Percentiles rank a stretch among this genome's conserved stretches.
These are phyloP conservation scores for Nycteola revayana DNA, from an alignment of 2,888 invertebrate species.

Conservation along the genomic window DNA sequence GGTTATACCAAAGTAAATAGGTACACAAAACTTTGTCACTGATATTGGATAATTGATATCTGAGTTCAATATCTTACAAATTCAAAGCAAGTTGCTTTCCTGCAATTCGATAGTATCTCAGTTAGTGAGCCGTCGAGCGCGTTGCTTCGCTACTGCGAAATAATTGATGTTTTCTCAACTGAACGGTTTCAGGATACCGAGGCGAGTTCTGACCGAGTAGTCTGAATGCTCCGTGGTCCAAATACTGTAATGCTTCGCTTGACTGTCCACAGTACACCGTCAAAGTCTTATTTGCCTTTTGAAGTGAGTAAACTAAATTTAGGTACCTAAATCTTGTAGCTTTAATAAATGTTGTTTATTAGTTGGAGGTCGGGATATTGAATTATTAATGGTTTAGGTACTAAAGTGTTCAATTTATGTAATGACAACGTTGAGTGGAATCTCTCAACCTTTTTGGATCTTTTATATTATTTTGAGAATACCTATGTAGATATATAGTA, in stretches of 20 bases:
- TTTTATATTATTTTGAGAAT: too few relatives aligned
- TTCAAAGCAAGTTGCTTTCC: constrained; percentile 42
- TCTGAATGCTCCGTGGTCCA: constrained; percentile 14
- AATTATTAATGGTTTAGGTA: too few relatives aligned
- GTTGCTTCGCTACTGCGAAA: constrained; percentile 40
- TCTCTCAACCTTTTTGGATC: too few relatives aligned
- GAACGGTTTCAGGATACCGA: constrained; percentile 29
- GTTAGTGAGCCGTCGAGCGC: neutral
- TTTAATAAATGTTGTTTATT: too few relatives aligned
- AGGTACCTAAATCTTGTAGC: too few relatives aligned
- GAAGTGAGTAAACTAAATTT: constrained; percentile 1
- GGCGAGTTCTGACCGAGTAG: constrained; percentile 18
- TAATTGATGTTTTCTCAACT: constrained; percentile 54
- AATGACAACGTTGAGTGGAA: too few relatives aligned
- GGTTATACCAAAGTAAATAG: too few relatives aligned
- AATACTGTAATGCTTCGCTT: constrained; percentile 17
- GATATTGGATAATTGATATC: constrained; percentile 23
- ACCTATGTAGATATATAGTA: too few relatives aligned
- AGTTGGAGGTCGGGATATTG: too few relatives aligned
- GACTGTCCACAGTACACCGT: constrained; percentile 3
- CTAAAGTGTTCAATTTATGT: too few relatives aligned
- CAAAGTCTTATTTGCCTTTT: constrained; percentile 18
- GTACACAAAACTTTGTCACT: too few relatives aligned
- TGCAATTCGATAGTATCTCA: constrained; percentile 34
- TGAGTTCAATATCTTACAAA: constrained; percentile 37